Evolutionary conservation across 1,140 invertebrate species (phyloP), one percentile per base, ranked within the genome.

Genomic region (Drosophila navojoa): DNA sequence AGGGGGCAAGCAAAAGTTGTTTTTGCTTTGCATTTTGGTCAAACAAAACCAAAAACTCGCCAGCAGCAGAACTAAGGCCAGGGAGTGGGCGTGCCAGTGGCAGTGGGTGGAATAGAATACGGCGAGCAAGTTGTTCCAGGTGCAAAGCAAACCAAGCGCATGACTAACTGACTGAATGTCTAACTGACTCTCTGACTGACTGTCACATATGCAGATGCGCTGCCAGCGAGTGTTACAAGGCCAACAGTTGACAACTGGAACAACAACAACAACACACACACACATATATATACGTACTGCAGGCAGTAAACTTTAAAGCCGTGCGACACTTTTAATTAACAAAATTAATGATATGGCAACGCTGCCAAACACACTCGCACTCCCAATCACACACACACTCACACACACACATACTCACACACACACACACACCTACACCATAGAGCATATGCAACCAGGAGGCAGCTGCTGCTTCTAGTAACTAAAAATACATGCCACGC

Each of bases 261-360:
- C 25, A 59, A 59, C 57, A 47, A 44, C 54, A 42, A 57, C 57
- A 58, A 44, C 16, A 59, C 38, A 59, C 42, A 32, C 54, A 38
- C 13, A 44, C 22, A 62, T 38, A 3, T 22, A 22, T 22, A 29
- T n/a, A 35, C 11, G 25, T 35, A 42, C 60, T 76, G 62, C 67
- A 69, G 82, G 64, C 61, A 73, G 76, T 71, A 81, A 86, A 81
- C 63, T 86, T 87, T 87, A 86, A 86, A 79, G 79, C 79, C 58
- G 79, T 58, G 66, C 61, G 66, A 87, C 89, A 89, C 59, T 87
- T 87, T 87, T 87, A 87, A 87, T 87, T 87, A 87, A 82, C 82
- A 87, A 89, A 87, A 89, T 87, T 89, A 87, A 87, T 87, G 72
- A 79, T 82, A 89, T 79, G 76, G 79, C 72, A 89, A 79, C 62